phyloP scores from a whole-genome alignment of 2,888 invertebrate genomes.

The Zaprionus lineosus region DNA sequence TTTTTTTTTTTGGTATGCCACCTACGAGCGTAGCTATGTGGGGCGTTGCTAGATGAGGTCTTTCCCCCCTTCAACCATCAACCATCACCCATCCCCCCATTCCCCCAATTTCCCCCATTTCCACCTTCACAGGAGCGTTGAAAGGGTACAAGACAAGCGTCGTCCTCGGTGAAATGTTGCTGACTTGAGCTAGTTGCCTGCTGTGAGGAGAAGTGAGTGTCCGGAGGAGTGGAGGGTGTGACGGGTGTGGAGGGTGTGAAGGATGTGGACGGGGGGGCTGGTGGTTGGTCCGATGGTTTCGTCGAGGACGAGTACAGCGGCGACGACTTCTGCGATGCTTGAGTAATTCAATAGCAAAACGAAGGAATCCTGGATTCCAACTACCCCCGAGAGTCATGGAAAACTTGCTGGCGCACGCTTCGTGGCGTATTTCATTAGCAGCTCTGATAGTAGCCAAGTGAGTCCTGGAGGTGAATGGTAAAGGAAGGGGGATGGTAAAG shows the following conservation, averaged over 20 bases:
- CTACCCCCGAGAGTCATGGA: constrained; percentile 38
- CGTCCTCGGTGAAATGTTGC: constrained; percentile 69
- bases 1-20: constrained; percentile 49
- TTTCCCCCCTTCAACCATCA: constrained; percentile 7
- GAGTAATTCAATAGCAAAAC: constrained; percentile 71
- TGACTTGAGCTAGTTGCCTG: constrained; percentile 72
- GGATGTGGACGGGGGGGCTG: constrained; percentile 9
- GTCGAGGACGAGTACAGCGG: constrained; percentile 10
- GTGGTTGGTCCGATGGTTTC: constrained; percentile 2
- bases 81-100: too few species aligned
- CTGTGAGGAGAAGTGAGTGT: too few species aligned
- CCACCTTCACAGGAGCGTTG: constrained; percentile 54
- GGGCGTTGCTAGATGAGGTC: background rate
- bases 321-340: constrained; percentile 51
- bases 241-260: too few species aligned
- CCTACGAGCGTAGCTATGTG: constrained; percentile 20
- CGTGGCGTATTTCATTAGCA: constrained; percentile 78
- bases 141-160: constrained; percentile 77
- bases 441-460: constrained; percentile 48
- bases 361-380: constrained; percentile 39
- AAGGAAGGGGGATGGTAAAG: background rate
- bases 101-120: too few species aligned
- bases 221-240: too few species aligned
- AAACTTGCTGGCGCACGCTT: constrained; percentile 69
- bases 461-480: constrained; percentile 20